These are phyloP conservation scores for Hypothenemus hampei DNA, from an alignment of 1,140 invertebrate species.

Conservation along the genomic window DNA sequence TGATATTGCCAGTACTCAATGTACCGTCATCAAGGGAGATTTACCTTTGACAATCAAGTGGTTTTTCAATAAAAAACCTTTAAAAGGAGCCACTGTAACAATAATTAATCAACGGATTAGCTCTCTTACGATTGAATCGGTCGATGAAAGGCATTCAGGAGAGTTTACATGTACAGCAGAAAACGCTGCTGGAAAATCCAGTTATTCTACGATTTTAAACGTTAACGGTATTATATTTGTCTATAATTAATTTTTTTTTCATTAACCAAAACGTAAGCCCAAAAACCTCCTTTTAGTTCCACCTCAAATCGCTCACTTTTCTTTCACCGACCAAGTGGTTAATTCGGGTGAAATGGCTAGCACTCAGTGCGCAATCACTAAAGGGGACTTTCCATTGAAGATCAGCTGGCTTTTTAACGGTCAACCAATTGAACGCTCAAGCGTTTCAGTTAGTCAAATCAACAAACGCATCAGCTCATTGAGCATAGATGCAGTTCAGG, in stretches of 20 bases:
- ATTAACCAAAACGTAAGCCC: background rate
- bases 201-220: constrained; percentile 27
- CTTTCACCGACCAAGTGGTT: constrained; percentile 55
- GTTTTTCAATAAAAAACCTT: constrained; percentile 34
- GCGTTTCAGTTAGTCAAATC: constrained; percentile 44
- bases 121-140: constrained; percentile 55
- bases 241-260: constrained; percentile 1
- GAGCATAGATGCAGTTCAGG: constrained; percentile 54
- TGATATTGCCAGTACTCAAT: constrained; percentile 58
- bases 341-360: constrained; percentile 68
- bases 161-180: constrained; percentile 68
- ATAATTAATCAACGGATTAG: constrained; percentile 51
- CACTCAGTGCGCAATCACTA: constrained; percentile 66
- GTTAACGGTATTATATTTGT: constrained; percentile 28
- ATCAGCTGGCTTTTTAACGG: constrained; percentile 58
- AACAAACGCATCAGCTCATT: constrained; percentile 55
- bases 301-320: constrained; percentile 41
- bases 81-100: constrained; percentile 40
- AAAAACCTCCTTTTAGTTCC: constrained; percentile 27
- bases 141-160: constrained; percentile 52
- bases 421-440: constrained; percentile 37
- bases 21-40: constrained; percentile 63
- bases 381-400: constrained; percentile 70
- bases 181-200: constrained; percentile 61
- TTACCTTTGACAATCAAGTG: constrained; percentile 57